Percentiles rank a stretch among this genome's conserved stretches.
These are phyloP conservation scores for Rutilus rutilus DNA, from an alignment of 2,113 vertebrate species.

Conservation along the genomic window DNA sequence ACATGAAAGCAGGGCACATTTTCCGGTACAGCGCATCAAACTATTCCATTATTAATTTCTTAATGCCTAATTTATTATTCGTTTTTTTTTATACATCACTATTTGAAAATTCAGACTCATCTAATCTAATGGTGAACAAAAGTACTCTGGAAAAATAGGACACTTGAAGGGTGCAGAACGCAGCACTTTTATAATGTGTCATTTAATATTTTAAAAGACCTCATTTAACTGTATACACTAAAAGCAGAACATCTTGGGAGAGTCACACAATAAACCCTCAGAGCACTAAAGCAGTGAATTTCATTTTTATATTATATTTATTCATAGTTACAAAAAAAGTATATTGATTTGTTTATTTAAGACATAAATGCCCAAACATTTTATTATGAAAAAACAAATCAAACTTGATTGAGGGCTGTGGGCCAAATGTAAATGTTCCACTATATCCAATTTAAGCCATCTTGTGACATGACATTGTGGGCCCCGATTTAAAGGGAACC, in stretches of 20 bases:
- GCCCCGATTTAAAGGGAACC: too few relatives aligned
- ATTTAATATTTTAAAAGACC: constrained; percentile 48
- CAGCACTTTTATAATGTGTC: constrained; percentile 8
- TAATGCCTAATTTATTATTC: not conserved
- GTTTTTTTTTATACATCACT: not conserved
- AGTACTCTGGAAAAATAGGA: not conserved
- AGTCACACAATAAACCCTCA: not conserved
- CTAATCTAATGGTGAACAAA: not conserved
- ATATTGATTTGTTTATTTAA: not conserved
- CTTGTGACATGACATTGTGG: not conserved
- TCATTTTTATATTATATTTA: not conserved
- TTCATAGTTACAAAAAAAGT: not conserved
- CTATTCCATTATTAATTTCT: constrained; percentile 4
- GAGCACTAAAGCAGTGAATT: not conserved
- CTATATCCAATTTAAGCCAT: not conserved
- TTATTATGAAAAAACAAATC: too few relatives aligned
- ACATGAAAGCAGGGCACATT: not conserved
- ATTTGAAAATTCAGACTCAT: not conserved
- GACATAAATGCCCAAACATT: not conserved
- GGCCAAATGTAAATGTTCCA: not conserved
- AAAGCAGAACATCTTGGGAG: not conserved
- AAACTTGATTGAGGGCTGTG: not conserved
- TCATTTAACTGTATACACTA: constrained; percentile 18
- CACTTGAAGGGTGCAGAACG: not conserved
- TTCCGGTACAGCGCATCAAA: not conserved